Percentiles rank a stretch among this genome's conserved stretches.
Evolutionary conservation across 2,797 vertebrate genomes (phyloP).

Genomic region (Gymnodraco acuticeps): DNA sequence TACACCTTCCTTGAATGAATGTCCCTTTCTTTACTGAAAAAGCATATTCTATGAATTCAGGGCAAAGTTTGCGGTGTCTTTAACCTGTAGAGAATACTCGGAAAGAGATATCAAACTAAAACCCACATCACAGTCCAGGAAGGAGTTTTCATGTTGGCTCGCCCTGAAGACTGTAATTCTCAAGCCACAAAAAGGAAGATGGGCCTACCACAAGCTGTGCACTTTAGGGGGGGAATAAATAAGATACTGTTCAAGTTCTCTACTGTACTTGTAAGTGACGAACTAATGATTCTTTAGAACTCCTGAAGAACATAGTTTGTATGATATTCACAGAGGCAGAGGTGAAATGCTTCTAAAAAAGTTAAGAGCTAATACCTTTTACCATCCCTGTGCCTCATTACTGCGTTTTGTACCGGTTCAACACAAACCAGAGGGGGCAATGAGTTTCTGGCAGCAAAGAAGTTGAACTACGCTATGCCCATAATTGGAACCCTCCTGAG

Average conservation of each 20-base stretch:
- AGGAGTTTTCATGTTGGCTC: slow-evolving; percentile 42
- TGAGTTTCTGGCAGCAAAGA: slow-evolving; percentile 59
- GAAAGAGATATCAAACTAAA: slow-evolving; percentile 28
- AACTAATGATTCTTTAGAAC: slow-evolving; percentile 7
- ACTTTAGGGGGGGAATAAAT: slow-evolving; percentile 27
- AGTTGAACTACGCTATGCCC: slow-evolving; percentile 50
- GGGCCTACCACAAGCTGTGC: slow-evolving; percentile 42
- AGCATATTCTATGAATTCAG: slow-evolving; percentile 1
- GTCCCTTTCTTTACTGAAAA: neutral
- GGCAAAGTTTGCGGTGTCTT: neutral
- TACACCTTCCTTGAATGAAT: neutral
- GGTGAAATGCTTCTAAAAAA: slow-evolving; percentile 3
- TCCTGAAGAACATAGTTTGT: neutral
- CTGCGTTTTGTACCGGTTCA: slow-evolving; percentile 36
- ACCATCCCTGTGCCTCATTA: neutral
- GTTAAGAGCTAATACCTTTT: neutral
- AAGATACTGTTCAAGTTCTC: slow-evolving; percentile 44
- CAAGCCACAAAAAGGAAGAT: slow-evolving; percentile 54
- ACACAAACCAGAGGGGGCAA: slow-evolving; percentile 48
- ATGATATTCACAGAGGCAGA: neutral
- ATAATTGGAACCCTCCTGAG: slow-evolving; percentile 70
- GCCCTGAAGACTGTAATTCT: slow-evolving; percentile 41
- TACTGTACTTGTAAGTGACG: slow-evolving; percentile 25
- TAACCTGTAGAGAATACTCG: slow-evolving; percentile 16
- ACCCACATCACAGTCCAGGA: slow-evolving; percentile 63